Percentiles rank a stretch among this genome's conserved stretches.
Conservation (phyloP, 2,888 invertebrate genomes). For the Temnothorax unifasciatus region DNA sequence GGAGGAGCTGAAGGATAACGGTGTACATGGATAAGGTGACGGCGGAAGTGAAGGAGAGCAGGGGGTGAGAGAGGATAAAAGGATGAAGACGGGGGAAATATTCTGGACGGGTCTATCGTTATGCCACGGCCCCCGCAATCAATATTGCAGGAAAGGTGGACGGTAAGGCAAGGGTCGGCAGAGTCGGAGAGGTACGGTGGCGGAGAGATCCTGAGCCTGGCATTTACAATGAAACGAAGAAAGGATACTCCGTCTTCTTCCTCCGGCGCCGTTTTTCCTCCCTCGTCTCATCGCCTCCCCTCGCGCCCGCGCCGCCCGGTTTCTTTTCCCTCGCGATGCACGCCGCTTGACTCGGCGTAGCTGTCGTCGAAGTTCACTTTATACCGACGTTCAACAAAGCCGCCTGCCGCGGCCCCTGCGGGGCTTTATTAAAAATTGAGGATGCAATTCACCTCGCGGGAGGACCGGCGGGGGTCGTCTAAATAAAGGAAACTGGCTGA, state of each 20-base stretch:
- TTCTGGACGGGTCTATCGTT: slow-evolving; percentile 78
- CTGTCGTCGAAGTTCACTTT: slow-evolving; percentile 83
- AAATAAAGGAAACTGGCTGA: slow-evolving; percentile 82
- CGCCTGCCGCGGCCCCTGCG: slow-evolving; percentile 70
- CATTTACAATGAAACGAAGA: slow-evolving; percentile 82
- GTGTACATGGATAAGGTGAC: slow-evolving; percentile 31
- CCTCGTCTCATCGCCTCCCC: slow-evolving; percentile 26
- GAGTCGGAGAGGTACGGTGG: slow-evolving; percentile 55
- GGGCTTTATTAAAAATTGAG: slow-evolving; percentile 85
- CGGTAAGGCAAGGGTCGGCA: slow-evolving; percentile 66
- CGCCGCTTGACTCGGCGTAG: slow-evolving; percentile 80
- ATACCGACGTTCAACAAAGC: slow-evolving; percentile 83
- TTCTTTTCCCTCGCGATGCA: slow-evolving; percentile 37
- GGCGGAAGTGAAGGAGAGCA: slow-evolving; percentile 41
- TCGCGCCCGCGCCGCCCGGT: slow-evolving; percentile 21
- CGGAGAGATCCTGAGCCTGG: slow-evolving; percentile 74
- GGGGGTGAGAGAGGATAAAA: slow-evolving; percentile 33
- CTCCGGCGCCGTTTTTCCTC: slow-evolving; percentile 56
- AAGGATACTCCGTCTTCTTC: slow-evolving; percentile 74
- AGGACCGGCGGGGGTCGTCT: slow-evolving; percentile 73
- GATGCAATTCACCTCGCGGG: slow-evolving; percentile 84
- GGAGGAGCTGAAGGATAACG: background rate
- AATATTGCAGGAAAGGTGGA: slow-evolving; percentile 83
- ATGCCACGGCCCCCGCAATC: slow-evolving; percentile 79
- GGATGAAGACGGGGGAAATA: slow-evolving; percentile 59